Percentiles rank a stretch among this genome's conserved stretches.
phyloP scores from a whole-genome alignment of 2,888 invertebrate species.

The Leptogaster cylindrica region DNA sequence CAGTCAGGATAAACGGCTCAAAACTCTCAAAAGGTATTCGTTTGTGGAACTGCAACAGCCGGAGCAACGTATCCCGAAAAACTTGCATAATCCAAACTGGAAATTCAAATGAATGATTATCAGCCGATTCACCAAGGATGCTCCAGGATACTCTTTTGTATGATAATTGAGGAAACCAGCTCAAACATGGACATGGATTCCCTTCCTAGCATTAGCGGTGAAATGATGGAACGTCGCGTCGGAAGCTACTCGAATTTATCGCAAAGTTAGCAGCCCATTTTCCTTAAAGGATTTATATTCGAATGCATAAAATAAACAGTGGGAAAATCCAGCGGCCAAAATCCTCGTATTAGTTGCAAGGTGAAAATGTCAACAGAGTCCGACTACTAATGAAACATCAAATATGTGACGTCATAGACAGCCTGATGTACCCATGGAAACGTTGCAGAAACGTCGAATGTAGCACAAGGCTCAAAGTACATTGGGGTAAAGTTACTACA shows the following conservation, averaged over 20 bases:
- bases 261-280: conserved; percentile 25
- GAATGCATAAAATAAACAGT: conserved; percentile 21
- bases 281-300: background rate
- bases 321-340: no score
- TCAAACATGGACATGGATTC: conserved; percentile 33
- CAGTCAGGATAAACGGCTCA: no score
- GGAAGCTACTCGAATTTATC: conserved; percentile 28
- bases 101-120: no score
- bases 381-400: conserved; percentile 38
- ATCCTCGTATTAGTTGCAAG: conserved; percentile 18
- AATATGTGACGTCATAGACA: conserved; percentile 36
- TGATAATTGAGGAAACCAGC: no score
- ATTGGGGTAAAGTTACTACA: conserved; percentile 15
- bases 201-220: no score
- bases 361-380: conserved; percentile 38
- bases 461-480: conserved; percentile 30
- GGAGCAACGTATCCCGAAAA: no score
- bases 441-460: conserved; percentile 41
- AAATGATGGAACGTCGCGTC: conserved; percentile 15
- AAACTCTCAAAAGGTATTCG: no score
- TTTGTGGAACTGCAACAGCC: no score
- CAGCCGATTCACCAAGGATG: no score
- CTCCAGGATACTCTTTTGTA: no score
- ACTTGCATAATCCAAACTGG: no score
- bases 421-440: conserved; percentile 44